These are phyloP conservation scores for Paguma larvata DNA, from an alignment of 2,797 vertebrate genomes.

Conservation along the genomic window DNA sequence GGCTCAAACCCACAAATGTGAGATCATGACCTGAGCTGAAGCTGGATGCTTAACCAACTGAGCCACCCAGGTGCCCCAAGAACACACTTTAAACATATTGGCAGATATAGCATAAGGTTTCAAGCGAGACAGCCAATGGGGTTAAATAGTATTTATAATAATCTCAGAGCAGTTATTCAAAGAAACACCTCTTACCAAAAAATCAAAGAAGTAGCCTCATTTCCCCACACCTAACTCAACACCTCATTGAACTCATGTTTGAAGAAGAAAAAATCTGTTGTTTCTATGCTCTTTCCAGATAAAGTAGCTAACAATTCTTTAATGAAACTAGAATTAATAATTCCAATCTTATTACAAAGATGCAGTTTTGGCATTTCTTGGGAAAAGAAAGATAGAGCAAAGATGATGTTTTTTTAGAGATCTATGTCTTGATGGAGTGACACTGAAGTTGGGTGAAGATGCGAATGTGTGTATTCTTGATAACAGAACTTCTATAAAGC, in stretches of 20 bases:
- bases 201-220: background rate
- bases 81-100: conserved; percentile 1
- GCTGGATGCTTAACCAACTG: no score
- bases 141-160: background rate
- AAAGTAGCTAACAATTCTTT: background rate
- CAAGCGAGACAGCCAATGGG: background rate
- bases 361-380: background rate
- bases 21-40: no score
- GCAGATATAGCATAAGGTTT: background rate
- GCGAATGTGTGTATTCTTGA: background rate
- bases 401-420: background rate
- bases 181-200: background rate
- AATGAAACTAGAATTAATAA: background rate
- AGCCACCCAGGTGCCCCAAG: background rate
- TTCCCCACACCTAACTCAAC: background rate
- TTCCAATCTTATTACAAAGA: background rate
- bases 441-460: background rate
- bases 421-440: background rate
- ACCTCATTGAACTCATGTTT: background rate
- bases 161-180: background rate
- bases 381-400: background rate
- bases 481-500: background rate
- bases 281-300: background rate
- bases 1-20: no score
- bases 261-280: background rate